Conservation (phyloP, 2,888 invertebrate genomes). For the Drosophila tanythrix region DNA sequence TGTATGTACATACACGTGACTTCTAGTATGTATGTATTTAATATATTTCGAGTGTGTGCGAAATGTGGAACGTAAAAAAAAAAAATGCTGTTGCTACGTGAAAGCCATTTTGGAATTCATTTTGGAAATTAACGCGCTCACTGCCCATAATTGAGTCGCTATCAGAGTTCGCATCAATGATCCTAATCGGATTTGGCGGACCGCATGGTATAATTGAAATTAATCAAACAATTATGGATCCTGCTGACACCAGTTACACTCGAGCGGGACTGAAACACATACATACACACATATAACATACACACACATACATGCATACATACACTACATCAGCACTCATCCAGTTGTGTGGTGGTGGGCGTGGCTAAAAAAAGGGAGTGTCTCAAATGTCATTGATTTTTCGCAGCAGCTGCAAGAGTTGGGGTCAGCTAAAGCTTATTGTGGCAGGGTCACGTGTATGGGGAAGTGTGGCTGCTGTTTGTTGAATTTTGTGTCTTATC, state of each 20-base stretch:
- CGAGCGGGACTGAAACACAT: no score
- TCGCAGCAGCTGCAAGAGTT: slow-evolving; percentile 16
- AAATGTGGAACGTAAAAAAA: slow-evolving; percentile 5
- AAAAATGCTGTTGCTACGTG: not conserved
- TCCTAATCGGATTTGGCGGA: slow-evolving; percentile 21
- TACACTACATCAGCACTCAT: not conserved
- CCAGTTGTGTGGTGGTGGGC: slow-evolving; percentile 19
- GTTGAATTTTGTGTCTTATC: slow-evolving; percentile 58
- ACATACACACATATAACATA: no score
- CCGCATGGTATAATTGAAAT: slow-evolving; percentile 49
- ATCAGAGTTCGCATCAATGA: slow-evolving; percentile 16
- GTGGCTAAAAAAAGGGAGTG: slow-evolving; percentile 42
- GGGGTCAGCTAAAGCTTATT: slow-evolving; percentile 26
- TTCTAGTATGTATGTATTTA: not conserved
- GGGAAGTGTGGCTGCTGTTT: slow-evolving; percentile 60
- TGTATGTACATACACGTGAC: slow-evolving; percentile 7
- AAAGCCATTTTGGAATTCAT: not conserved
- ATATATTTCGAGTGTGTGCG: not conserved
- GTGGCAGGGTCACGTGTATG: slow-evolving; percentile 65
- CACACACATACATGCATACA: not conserved
- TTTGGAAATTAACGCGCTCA: not conserved
- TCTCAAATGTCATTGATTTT: slow-evolving; percentile 40
- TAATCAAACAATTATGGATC: slow-evolving; percentile 30
- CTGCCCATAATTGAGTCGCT: slow-evolving; percentile 7
- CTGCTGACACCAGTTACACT: not conserved